Evolutionary conservation across 2,113 vertebrate genomes (phyloP).

Genomic region (Maccullochella peelii): DNA sequence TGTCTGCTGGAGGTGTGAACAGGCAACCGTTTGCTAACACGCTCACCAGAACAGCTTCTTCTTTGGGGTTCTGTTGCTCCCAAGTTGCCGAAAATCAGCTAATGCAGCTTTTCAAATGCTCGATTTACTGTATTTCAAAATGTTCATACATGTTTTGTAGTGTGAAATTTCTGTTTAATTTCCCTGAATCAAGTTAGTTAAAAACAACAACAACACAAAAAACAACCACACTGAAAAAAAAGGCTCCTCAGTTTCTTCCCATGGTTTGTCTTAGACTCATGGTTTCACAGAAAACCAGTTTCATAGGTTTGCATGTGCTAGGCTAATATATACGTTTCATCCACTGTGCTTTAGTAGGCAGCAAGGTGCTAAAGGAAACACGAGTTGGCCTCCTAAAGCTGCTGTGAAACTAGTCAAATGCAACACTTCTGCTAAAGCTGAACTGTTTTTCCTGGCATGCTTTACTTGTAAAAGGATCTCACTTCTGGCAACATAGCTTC

Average conservation of each 20-base stretch:
- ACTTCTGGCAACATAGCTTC: not conserved
- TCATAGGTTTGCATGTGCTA: not conserved
- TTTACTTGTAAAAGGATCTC: not conserved
- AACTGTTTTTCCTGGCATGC: not conserved
- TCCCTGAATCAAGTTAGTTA: not conserved
- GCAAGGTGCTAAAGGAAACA: not conserved
- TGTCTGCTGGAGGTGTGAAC: not conserved
- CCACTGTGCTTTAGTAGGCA: not conserved
- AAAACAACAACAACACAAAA: not conserved
- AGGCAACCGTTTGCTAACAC: no score
- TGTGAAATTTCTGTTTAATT: not conserved
- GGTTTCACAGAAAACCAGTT: not conserved
- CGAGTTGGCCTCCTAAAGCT: not conserved
- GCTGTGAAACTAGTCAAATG: slow-evolving; percentile 4
- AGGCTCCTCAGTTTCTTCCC: not conserved
- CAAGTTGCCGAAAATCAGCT: no score
- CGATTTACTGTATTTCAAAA: not conserved
- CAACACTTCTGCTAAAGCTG: slow-evolving; percentile 9
- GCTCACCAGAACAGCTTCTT: not conserved
- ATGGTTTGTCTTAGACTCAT: not conserved
- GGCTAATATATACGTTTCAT: not conserved
- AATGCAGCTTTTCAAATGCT: not conserved
- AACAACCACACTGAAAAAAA: not conserved
- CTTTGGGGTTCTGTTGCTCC: no score
- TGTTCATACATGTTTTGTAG: not conserved